A percentile compares a stretch with the other conserved stretches of the same genome.
phyloP scores from a whole-genome alignment of 2,797 vertebrate genomes.

The Clamator glandarius region DNA sequence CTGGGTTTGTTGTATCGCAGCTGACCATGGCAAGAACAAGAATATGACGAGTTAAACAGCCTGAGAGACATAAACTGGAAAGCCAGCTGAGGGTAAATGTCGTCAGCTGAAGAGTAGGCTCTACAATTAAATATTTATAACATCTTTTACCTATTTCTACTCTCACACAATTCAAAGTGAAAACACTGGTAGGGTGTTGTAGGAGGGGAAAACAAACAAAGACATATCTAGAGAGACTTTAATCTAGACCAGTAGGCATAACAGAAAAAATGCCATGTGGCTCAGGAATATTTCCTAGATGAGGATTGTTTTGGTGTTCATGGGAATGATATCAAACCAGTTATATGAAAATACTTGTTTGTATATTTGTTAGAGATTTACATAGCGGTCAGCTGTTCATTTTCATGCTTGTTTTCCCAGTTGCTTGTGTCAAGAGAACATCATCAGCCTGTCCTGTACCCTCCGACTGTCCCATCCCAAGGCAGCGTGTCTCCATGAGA shows the following conservation, averaged over 20 bases:
- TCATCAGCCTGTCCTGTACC: too few species aligned
- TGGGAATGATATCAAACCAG: not conserved
- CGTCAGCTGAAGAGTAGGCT: not conserved
- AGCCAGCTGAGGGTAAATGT: not conserved
- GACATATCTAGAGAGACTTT: not conserved
- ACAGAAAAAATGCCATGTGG: not conserved
- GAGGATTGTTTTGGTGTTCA: not conserved
- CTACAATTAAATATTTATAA: not conserved
- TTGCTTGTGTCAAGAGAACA: too few species aligned
- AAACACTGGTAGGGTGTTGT: not conserved
- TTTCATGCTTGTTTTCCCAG: not conserved
- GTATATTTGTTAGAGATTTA: not conserved
- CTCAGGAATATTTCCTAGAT: not conserved
- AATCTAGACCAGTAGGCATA: not conserved
- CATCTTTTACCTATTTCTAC: not conserved
- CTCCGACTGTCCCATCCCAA: too few species aligned
- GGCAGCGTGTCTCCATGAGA: not conserved
- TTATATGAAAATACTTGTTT: not conserved
- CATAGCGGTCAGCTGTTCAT: not conserved
- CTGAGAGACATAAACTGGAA: not conserved
- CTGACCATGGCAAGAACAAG: rapidly evolving
- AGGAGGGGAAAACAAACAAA: not conserved
- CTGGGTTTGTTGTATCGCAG: not conserved
- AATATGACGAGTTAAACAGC: not conserved
- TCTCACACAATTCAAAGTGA: not conserved